Percentiles rank a stretch among this genome's conserved stretches.
Conservation (phyloP, 1,140 invertebrate species). For the Alviniconcha marisindica region DNA sequence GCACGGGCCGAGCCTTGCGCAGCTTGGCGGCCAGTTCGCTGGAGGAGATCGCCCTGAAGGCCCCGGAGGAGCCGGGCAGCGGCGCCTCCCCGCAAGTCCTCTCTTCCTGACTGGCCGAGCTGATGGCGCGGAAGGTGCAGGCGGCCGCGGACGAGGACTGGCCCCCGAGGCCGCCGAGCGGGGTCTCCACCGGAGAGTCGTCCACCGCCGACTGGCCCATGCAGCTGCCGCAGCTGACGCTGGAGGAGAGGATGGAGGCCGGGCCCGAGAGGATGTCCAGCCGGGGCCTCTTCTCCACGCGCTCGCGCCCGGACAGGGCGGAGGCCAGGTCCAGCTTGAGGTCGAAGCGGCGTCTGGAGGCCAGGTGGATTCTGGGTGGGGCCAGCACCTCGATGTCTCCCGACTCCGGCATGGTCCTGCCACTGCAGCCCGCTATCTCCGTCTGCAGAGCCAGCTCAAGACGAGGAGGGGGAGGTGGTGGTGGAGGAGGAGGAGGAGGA, state of each 20-base stretch:
- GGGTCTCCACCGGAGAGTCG: neutral
- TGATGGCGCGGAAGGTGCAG: neutral
- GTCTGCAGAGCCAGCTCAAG: constrained; percentile 7
- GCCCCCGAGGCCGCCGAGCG: neutral
- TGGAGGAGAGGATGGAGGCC: neutral
- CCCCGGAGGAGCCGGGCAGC: constrained; percentile 44
- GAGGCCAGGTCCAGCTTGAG: constrained; percentile 46
- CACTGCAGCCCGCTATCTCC: constrained; percentile 22
- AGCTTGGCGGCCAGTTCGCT: constrained; percentile 63
- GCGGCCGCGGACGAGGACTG: constrained; percentile 14
- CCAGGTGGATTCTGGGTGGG: constrained; percentile 49
- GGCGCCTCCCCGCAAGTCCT: constrained; percentile 12
- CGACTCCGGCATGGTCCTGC: constrained; percentile 63
- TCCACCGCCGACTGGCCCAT: neutral
- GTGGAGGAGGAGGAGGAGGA: constrained; percentile 12
- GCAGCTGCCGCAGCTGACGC: neutral
- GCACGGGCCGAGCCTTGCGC: constrained; percentile 70
- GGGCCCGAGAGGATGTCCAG: constrained; percentile 17
- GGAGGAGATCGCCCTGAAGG: constrained; percentile 56
- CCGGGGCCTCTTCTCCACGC: constrained; percentile 1
- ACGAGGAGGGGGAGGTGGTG: neutral
- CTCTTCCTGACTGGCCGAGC: neutral
- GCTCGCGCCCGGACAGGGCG: neutral
- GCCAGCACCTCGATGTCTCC: constrained; percentile 65
- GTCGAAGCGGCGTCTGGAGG: constrained; percentile 41